These are phyloP conservation scores for Pangasius larnaudii DNA, from an alignment of 2,797 vertebrate species.

Conservation along the genomic window DNA sequence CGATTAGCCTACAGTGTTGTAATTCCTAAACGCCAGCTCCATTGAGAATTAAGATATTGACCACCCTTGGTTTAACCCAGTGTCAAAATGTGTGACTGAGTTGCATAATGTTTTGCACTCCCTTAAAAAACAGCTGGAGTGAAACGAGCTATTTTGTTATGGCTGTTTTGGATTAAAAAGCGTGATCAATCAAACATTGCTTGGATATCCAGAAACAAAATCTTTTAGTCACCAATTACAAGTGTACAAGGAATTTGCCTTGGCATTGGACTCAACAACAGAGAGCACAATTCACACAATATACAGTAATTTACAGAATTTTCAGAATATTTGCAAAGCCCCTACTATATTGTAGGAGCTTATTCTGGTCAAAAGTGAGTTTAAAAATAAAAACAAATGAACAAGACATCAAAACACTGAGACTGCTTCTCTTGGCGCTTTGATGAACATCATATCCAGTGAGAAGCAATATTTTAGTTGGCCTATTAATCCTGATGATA, in stretches of 20 bases:
- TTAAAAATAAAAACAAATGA: background rate
- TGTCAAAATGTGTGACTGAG: constrained; percentile 15
- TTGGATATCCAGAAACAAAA: background rate
- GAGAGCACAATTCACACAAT: background rate
- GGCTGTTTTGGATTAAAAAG: constrained; percentile 20
- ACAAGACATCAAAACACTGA: background rate
- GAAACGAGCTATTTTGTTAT: background rate
- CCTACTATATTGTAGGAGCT: background rate
- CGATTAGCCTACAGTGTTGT: constrained; percentile 54
- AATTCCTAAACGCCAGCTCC: constrained; percentile 51
- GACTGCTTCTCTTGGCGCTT: background rate
- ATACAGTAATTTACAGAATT: background rate
- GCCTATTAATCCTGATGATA: background rate
- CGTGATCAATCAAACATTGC: background rate
- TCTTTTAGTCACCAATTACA: background rate
- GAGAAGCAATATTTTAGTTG: background rate
- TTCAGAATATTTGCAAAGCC: background rate
- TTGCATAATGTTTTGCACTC: background rate
- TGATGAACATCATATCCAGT: background rate
- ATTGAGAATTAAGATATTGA: constrained; percentile 33
- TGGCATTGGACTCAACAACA: background rate
- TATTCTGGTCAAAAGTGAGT: background rate
- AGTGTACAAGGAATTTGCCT: background rate
- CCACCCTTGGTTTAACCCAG: background rate
- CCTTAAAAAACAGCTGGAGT: background rate